A percentile compares a stretch with the other conserved stretches of the same genome.
Conservation (phyloP, 2,888 invertebrate genomes). For the Lasioglossum morio region DNA sequence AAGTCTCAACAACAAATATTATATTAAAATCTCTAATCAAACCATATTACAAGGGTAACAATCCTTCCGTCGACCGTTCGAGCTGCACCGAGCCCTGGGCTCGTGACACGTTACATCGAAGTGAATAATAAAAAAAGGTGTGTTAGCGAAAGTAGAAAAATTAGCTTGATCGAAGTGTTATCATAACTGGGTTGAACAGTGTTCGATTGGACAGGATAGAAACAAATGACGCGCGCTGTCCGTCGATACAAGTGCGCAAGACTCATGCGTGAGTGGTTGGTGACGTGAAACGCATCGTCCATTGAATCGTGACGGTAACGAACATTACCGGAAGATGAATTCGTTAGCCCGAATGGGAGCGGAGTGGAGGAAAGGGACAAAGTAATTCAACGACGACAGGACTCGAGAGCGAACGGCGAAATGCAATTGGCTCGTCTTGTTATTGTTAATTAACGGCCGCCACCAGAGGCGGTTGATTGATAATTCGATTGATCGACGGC, state of each 20-base stretch:
- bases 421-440: constrained; percentile 57
- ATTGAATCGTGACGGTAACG: background rate
- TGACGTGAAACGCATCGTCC: background rate
- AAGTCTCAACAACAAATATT: too few species aligned
- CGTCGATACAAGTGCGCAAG: background rate
- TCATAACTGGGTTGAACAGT: background rate
- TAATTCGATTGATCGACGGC: constrained; percentile 63
- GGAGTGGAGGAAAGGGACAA: constrained; percentile 18
- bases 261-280: background rate
- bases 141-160: too few species aligned
- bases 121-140: too few species aligned
- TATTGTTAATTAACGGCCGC: constrained; percentile 67
- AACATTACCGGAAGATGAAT: constrained; percentile 19
- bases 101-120: too few species aligned
- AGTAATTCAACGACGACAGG: constrained; percentile 28
- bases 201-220: background rate
- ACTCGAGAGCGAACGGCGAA: constrained; percentile 22
- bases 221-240: background rate
- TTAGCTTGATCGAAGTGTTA: background rate
- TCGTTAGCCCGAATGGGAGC: constrained; percentile 19
- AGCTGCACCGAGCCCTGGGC: too few species aligned
- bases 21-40: too few species aligned
- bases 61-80: too few species aligned
- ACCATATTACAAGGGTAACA: too few species aligned
- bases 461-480: constrained; percentile 59